Evolutionary conservation across 1,140 invertebrate species (phyloP).

Genomic region (Metopolophium dirhodum): DNA sequence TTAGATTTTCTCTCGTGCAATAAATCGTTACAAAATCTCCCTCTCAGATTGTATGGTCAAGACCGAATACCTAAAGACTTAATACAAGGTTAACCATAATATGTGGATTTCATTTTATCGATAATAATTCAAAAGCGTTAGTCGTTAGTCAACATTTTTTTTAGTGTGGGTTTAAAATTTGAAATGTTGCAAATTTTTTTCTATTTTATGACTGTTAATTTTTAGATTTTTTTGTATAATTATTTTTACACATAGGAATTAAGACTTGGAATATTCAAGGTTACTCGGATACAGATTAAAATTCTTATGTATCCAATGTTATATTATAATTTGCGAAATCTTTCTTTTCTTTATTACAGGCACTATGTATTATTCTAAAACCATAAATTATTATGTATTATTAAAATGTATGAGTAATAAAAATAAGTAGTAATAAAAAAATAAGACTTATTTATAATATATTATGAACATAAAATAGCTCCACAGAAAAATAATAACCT

Average conservation of each 20-base stretch:
- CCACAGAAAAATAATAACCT: background rate
- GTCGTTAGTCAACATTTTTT: background rate
- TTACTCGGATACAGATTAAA: background rate
- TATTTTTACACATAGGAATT: background rate
- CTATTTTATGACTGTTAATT: background rate
- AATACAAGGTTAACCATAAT: background rate
- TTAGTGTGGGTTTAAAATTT: background rate
- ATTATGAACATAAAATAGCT: background rate
- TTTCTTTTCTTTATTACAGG: background rate
- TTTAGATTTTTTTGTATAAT: background rate
- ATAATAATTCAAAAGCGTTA: background rate
- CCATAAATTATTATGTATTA: slow-evolving; percentile 7
- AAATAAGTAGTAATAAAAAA: background rate
- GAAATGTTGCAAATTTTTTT: background rate
- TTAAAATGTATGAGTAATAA: background rate
- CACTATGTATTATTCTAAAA: background rate
- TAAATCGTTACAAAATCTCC: background rate
- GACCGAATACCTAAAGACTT: background rate
- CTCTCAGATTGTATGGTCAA: background rate
- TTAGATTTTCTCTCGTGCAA: background rate
- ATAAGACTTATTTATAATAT: background rate
- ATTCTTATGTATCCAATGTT: background rate
- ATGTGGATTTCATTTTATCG: background rate
- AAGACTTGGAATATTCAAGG: background rate
- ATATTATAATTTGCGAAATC: background rate